A percentile compares a stretch with the other conserved stretches of the same genome.
Conservation (phyloP, 2,888 invertebrate genomes). For the Pyrochroa serraticornis region DNA sequence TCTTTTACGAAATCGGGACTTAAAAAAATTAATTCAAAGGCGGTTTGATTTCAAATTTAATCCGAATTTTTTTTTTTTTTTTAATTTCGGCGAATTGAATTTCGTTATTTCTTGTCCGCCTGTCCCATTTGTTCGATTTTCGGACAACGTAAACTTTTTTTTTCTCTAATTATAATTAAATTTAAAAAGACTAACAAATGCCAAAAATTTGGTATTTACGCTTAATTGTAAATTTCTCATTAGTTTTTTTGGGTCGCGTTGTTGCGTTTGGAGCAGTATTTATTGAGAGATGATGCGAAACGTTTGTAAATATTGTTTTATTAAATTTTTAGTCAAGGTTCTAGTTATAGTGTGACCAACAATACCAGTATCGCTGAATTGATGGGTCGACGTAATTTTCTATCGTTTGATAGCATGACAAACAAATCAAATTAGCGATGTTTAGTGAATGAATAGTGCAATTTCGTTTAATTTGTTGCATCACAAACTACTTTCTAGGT, state of each 20-base stretch:
- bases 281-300: constrained; percentile 37
- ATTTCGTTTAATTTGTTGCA: constrained; percentile 22
- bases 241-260: constrained; percentile 33
- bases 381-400: constrained; percentile 12
- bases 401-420: constrained; percentile 23
- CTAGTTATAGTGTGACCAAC: no score
- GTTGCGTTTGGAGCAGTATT: constrained; percentile 38
- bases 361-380: no score
- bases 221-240: constrained; percentile 41
- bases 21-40: no score
- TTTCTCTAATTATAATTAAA: constrained; percentile 20
- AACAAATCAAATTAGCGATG: constrained; percentile 17
- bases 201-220: constrained; percentile 43
- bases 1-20: not conserved
- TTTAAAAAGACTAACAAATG: constrained; percentile 30
- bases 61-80: no score
- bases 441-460: constrained; percentile 23
- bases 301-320: constrained; percentile 14
- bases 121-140: not conserved
- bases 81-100: not conserved
- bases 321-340: constrained; percentile 13
- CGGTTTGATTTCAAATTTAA: no score
- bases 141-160: constrained; percentile 6
- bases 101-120: constrained; percentile 6
- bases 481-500: constrained; percentile 26